Evolutionary conservation across 2,797 vertebrate species (phyloP).

Genomic region (Scomberomorus guttatus): DNA sequence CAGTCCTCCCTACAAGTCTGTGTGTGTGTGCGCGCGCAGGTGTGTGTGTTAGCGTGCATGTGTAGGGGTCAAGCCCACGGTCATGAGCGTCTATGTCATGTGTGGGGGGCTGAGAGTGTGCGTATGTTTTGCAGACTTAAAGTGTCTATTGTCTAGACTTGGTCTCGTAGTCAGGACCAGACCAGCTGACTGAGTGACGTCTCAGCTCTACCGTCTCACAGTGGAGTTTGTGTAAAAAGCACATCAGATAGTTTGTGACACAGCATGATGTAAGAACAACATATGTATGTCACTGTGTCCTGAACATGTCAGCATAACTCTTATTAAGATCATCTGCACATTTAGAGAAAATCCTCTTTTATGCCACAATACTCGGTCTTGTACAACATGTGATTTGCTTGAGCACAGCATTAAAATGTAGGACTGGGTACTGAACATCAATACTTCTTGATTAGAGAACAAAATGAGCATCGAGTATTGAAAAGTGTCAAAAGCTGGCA

Average conservation of each 20-base stretch:
- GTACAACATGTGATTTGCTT: background rate
- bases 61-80: conserved; percentile 65
- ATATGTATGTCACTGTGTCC: background rate
- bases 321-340: background rate
- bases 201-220: conserved; percentile 13
- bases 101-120: conserved; percentile 8
- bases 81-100: conserved; percentile 60
- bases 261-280: background rate
- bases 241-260: background rate
- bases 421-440: too few species aligned
- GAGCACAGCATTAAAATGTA: background rate
- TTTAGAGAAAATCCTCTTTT: background rate
- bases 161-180: conserved; percentile 33
- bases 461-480: too few species aligned
- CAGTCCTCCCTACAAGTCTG: conserved; percentile 34
- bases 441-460: too few species aligned
- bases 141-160: conserved; percentile 67
- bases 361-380: background rate
- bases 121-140: conserved; percentile 17
- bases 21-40: conserved; percentile 26
- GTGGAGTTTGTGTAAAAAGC: conserved; percentile 11
- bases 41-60: conserved; percentile 7
- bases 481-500: background rate
- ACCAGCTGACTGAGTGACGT: conserved; percentile 52
- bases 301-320: background rate